Evolutionary conservation across 2,797 vertebrate species (phyloP), one percentile per base, ranked within the genome.

Genomic region (Nannoperca australis): DNA sequence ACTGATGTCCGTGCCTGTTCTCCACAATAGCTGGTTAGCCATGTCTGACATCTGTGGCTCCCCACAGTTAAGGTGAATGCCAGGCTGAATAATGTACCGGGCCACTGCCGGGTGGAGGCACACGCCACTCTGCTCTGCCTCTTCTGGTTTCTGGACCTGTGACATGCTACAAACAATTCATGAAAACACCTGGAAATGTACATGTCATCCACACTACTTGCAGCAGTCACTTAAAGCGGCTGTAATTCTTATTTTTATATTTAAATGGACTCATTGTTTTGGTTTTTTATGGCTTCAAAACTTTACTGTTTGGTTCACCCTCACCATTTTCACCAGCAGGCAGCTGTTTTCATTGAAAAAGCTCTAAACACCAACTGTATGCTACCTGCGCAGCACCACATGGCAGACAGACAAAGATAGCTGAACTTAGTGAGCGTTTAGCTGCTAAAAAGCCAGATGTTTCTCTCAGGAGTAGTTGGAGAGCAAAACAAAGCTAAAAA

Each of bases 81-180:
- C 78, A 86, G 85, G 83, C 84, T 87, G 85, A 89, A 87, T 91
- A 89, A 90, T 91, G 73, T 86, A 86, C 89, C 85, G 44, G 76
- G 88, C 71, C 85, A 75, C 79, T 78, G 84, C 56, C 70, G 79
- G 79, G 70, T 38, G 85, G 79, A 86, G 74, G 65, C 65, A 62
- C 62, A 67, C n/a, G 44, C 67, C 80, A 49, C 76, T 90, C 82
- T 83, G 80, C 91, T 93, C 89, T 93, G 91, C 89, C 91, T 93
- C 91, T 92, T 92, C 83, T 85, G 84, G 86, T 72, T 51, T 81
- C 53, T 73, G 27, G 45, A 65, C 58, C 72, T 62, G 59, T 27
- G 55, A 80, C 45, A 13, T 76, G 73, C 61, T 18, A 44, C 64
- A 81, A 83, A 66, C 67, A 68, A 42, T 78, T 79, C 62, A 73